Base-by-base conservation (phyloP, 1,140 invertebrate species). In the Triops longicaudatus region DNA sequence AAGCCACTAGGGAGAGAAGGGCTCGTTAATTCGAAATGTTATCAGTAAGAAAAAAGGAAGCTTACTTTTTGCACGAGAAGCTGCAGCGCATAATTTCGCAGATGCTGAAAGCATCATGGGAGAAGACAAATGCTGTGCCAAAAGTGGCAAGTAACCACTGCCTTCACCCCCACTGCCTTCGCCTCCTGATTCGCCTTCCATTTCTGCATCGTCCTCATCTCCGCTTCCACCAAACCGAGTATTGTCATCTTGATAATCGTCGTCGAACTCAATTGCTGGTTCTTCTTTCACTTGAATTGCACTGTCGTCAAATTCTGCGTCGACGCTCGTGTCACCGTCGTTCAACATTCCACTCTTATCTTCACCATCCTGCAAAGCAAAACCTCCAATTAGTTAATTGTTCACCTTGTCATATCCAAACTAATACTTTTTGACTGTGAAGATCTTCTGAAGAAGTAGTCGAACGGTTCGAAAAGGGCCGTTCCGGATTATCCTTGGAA, bases 51-150 rank as follows among this genome's bases (percentile, higher is more conserved):
- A 26, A 11, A 28, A 41, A 26, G 27, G 17, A 28, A 26, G n/a
- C 27, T 44, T 43, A 44, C 74, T 42, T 22, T 43, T 28, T 26
- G 78, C 78, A 43, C 76, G 78, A 43, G 74, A 72, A 7, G 75
- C 78, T 12, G 74, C 78, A 3, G 78, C 78, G 7, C 74, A 75
- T n/a, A 78, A 74, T 76, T 78, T 78, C 3, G 78, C 78, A 28
- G 78, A 75, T 27, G 78, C 78, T 37, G 73, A 75, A 7, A 78
- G 71, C 74, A 78, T 78, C 26, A 63, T 37, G 26, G 74, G 74
- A n/a, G 74, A 31, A 12, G 74, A 31, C 28, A 78, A 73, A 73
- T 78, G 78, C 75, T 78, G 72, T 9, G 78, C 74, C 50, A 78
- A 73, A 43, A 78, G 78, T 50, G 78, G 75, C n/a, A 78, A 42